Evolutionary conservation across 2,888 invertebrate genomes (phyloP).

Genomic region (Leucophora obtusa): DNA sequence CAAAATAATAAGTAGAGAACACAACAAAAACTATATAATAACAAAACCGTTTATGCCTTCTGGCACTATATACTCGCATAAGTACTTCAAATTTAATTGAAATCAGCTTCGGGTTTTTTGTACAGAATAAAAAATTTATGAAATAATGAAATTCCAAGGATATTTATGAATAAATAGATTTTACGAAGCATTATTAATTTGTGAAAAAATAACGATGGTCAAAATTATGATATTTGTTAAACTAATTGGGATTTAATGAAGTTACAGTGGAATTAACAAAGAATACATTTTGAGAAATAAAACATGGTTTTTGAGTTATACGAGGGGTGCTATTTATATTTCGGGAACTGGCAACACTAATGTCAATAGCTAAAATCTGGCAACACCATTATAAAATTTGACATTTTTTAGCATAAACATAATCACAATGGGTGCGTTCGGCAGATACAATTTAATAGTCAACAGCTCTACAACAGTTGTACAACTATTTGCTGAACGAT

Average conservation of each 20-base stretch:
- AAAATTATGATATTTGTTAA: not conserved
- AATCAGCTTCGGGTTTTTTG: conserved; percentile 61
- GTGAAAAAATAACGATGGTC: not conserved
- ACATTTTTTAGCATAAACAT: too few species aligned
- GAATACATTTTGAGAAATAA: too few species aligned
- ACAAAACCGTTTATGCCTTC: conserved; percentile 63
- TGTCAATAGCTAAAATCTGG: too few species aligned
- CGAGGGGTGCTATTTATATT: too few species aligned
- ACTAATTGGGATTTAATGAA: conserved; percentile 21
- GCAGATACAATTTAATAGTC: too few species aligned
- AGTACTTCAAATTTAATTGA: conserved; percentile 64
- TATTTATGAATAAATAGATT: conserved; percentile 23
- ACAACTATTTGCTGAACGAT: too few species aligned
- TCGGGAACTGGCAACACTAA: too few species aligned
- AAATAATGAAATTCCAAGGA: conserved; percentile 10
- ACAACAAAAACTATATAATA: conserved; percentile 10
- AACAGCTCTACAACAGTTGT: too few species aligned
- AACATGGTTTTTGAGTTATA: too few species aligned
- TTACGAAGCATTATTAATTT: conserved; percentile 40
- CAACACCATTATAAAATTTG: too few species aligned
- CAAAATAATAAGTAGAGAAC: conserved; percentile 49
- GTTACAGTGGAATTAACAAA: not conserved
- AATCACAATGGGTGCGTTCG: too few species aligned
- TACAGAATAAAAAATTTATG: not conserved
- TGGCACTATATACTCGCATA: conserved; percentile 56